phyloP scores from a whole-genome alignment of 2,113 vertebrate genomes.

The Dryoscopus gambensis region DNA sequence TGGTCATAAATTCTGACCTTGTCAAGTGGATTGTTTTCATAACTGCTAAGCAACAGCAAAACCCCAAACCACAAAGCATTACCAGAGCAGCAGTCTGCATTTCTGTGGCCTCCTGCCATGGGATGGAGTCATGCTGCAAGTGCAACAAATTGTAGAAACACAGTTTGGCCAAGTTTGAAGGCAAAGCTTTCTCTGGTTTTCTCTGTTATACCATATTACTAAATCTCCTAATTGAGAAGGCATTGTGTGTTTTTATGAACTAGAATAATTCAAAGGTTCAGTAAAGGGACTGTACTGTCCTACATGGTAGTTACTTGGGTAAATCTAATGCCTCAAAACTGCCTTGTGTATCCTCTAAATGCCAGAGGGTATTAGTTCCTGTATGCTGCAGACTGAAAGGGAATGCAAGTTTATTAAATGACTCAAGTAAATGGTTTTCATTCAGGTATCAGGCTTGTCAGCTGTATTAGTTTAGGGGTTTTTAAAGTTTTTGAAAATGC shows the following conservation, averaged over 20 bases:
- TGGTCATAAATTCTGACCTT: neutral
- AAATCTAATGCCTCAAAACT: neutral
- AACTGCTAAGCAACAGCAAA: constrained; percentile 1
- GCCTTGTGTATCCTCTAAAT: neutral
- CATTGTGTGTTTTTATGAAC: neutral
- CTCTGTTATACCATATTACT: neutral
- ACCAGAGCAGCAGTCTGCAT: neutral
- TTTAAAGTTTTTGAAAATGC: neutral
- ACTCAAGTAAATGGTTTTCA: neutral
- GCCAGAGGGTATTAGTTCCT: neutral
- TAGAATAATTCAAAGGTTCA: neutral
- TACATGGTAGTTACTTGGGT: neutral
- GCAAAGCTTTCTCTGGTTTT: neutral
- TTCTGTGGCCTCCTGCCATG: neutral
- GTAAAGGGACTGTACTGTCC: neutral
- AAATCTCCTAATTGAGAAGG: neutral
- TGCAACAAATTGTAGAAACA: neutral
- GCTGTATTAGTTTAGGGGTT: neutral
- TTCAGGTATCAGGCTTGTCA: neutral
- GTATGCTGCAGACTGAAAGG: neutral
- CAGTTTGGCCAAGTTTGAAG: neutral
- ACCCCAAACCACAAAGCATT: neutral
- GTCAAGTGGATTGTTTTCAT: neutral
- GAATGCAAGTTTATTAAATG: neutral
- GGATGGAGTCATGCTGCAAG: neutral